Conservation (phyloP, 2,797 vertebrate genomes). For the Centroberyx gerrardi region DNA sequence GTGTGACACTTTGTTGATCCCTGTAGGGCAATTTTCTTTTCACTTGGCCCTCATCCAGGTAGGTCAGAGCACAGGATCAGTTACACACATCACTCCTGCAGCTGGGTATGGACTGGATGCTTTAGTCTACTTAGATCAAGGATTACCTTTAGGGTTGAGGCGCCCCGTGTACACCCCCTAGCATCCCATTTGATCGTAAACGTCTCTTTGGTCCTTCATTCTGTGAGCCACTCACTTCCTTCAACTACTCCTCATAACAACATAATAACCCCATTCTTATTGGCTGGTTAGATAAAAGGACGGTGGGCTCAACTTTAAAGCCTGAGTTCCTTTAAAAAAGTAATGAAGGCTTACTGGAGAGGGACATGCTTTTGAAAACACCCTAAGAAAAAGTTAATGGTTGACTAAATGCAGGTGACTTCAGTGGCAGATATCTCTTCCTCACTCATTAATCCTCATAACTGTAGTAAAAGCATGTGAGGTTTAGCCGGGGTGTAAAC, state of each 20-base stretch:
- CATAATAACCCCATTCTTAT: constrained; percentile 27
- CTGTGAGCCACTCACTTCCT: constrained; percentile 53
- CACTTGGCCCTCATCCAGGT: no score
- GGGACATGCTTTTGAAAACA: neutral
- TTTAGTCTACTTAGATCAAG: neutral
- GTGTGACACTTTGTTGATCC: no score
- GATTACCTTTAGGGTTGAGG: neutral
- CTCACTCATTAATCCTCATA: neutral
- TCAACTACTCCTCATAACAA: constrained; percentile 22
- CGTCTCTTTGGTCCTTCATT: neutral
- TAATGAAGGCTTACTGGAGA: neutral
- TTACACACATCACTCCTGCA: no score
- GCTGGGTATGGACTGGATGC: no score
- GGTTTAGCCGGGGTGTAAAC: constrained; percentile 36
- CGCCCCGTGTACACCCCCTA: neutral
- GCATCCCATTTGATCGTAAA: neutral
- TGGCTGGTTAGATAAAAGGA: constrained; percentile 2
- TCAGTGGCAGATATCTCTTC: neutral
- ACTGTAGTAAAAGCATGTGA: constrained; percentile 33
- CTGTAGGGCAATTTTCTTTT: no score
- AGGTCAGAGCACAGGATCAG: no score
- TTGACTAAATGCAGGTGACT: constrained; percentile 17
- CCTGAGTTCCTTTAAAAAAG: neutral
- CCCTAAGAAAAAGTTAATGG: constrained; percentile 19
- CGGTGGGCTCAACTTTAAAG: neutral